Conservation (phyloP, 2,888 invertebrate species). For the Protophormia terraenovae region DNA sequence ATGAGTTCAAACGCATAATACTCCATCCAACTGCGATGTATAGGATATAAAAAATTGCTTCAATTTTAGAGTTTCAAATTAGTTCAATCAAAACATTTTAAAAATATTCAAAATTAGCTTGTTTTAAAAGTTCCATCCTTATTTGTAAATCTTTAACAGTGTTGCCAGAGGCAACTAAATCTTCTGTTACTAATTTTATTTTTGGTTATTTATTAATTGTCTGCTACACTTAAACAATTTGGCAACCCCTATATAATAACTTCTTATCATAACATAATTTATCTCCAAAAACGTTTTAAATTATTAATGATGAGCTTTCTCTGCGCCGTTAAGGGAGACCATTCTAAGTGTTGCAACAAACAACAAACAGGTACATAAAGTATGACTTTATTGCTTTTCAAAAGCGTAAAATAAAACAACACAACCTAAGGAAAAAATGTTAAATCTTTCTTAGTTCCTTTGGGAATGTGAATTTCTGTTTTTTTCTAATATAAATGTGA, state of each 20-base stretch:
- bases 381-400: constrained; percentile 6
- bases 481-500: neutral
- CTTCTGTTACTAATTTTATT: no score
- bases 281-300: constrained; percentile 25
- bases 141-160: no score
- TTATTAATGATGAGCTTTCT: constrained; percentile 42
- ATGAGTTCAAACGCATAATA: no score
- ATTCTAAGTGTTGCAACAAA: constrained; percentile 34
- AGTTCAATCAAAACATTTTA: no score
- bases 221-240: neutral
- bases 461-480: constrained; percentile 43
- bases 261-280: neutral
- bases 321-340: neutral
- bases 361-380: constrained; percentile 28
- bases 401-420: neutral
- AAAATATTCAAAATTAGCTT: no score
- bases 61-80: no score
- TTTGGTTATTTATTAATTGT: no score
- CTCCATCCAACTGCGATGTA: no score
- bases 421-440: constrained; percentile 11
- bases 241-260: neutral
- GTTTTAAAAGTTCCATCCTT: no score
- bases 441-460: constrained; percentile 21
- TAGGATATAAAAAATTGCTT: no score
- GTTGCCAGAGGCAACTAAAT: no score